Evolutionary conservation across 2,797 vertebrate genomes (phyloP).

Genomic region (Pipistrellus nathusii): DNA sequence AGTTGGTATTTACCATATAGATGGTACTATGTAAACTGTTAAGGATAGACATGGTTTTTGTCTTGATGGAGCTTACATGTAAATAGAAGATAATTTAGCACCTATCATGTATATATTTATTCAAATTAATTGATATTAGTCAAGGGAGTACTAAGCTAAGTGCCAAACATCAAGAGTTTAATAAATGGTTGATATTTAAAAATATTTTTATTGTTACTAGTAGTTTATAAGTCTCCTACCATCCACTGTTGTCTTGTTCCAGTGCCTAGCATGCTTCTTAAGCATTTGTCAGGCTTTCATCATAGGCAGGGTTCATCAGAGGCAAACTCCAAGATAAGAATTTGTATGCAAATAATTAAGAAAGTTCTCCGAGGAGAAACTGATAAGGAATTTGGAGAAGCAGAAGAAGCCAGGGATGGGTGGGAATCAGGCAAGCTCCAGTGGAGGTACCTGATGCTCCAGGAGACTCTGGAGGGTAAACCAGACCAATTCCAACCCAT

Average conservation of each 20-base stretch:
- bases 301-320: not conserved
- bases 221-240: not conserved
- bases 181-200: not conserved
- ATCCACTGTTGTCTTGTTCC: not conserved
- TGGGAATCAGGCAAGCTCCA: not conserved
- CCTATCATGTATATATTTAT: not conserved
- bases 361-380: not conserved
- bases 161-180: not conserved
- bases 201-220: not conserved
- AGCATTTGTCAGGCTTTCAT: not conserved
- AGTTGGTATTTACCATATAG: not conserved
- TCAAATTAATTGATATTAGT: not conserved
- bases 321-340: slow-evolving; percentile 1
- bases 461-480: not conserved
- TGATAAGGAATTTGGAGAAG: not conserved
- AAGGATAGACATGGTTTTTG: not conserved
- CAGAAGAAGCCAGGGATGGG: not conserved
- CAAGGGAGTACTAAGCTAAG: not conserved
- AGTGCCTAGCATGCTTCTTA: not conserved
- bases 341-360: not conserved
- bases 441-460: not conserved
- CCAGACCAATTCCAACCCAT: not conserved
- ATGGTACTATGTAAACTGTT: not conserved
- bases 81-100: not conserved
- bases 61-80: not conserved